Evolutionary conservation across 2,797 vertebrate species (phyloP).

Genomic region (Pantherophis vulpinus): DNA sequence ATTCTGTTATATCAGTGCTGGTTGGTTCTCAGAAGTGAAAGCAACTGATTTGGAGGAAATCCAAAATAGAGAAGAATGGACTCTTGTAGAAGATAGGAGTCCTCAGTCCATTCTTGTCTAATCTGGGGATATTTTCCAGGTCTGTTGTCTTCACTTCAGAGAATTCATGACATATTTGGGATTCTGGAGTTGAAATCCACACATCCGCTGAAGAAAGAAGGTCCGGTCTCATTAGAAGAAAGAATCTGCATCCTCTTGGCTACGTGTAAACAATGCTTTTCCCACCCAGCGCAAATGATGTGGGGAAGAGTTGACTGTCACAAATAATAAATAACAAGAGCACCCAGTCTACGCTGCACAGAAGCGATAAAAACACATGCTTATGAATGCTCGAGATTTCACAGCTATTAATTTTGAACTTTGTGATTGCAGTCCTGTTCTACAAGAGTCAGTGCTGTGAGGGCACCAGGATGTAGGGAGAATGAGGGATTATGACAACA

Average conservation of each 20-base stretch:
- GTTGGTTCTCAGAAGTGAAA: background rate
- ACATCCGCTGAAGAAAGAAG: background rate
- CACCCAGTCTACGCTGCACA: slow-evolving; percentile 35
- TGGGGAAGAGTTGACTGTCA: slow-evolving; percentile 74
- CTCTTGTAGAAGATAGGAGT: background rate
- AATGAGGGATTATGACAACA: slow-evolving; percentile 58
- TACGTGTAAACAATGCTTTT: slow-evolving; percentile 71
- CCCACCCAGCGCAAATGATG: slow-evolving; percentile 46
- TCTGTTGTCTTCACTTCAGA: background rate
- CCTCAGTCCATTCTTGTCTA: background rate
- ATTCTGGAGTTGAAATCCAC: background rate
- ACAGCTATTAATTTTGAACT: slow-evolving; percentile 67
- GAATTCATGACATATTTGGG: background rate
- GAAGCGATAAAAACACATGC: slow-evolving; percentile 60
- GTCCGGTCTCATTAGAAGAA: background rate
- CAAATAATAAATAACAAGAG: slow-evolving; percentile 67
- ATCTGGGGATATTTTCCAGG: background rate
- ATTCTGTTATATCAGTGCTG: background rate
- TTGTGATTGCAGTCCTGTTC: slow-evolving; percentile 61
- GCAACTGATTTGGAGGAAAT: background rate
- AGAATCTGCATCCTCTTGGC: background rate
- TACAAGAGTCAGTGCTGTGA: slow-evolving; percentile 60
- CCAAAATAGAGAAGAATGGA: background rate
- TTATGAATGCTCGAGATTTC: slow-evolving; percentile 59
- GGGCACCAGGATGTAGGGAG: slow-evolving; percentile 49